Conservation (phyloP, 2,888 invertebrate species). For the Colostygia pectinataria region DNA sequence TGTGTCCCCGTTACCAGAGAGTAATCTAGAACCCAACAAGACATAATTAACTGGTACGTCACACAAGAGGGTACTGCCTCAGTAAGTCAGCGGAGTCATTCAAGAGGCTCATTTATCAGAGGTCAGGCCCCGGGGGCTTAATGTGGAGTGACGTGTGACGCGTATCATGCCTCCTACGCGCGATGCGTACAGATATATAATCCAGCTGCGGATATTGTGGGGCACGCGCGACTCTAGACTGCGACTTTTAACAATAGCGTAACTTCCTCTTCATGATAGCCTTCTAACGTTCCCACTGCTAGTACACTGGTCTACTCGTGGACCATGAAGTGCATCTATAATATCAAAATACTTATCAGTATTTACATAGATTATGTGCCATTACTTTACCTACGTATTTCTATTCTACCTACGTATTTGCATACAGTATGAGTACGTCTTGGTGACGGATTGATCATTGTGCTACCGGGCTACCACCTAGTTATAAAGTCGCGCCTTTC, state of each 20-base stretch:
- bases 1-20: neutral
- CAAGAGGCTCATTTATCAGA: conserved; percentile 43
- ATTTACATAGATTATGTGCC: too few relatives aligned
- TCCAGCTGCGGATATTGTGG: neutral
- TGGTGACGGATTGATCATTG: too few relatives aligned
- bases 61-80: conserved; percentile 26
- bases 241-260: neutral
- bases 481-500: neutral
- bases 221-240: conserved; percentile 6
- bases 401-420: too few relatives aligned
- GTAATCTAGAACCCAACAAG: conserved; percentile 15
- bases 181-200: conserved; percentile 11
- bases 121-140: conserved; percentile 35
- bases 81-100: conserved; percentile 34
- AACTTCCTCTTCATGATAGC: too few relatives aligned
- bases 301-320: neutral
- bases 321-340: too few relatives aligned
- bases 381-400: too few relatives aligned
- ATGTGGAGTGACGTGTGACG: conserved; percentile 36
- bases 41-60: conserved; percentile 33
- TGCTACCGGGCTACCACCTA: too few relatives aligned
- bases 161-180: conserved; percentile 19
- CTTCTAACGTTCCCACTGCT: too few relatives aligned
- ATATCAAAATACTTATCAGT: too few relatives aligned
- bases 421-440: too few relatives aligned